phyloP scores from a whole-genome alignment of 1,140 invertebrate species.

The Cryptotermes secundus region DNA sequence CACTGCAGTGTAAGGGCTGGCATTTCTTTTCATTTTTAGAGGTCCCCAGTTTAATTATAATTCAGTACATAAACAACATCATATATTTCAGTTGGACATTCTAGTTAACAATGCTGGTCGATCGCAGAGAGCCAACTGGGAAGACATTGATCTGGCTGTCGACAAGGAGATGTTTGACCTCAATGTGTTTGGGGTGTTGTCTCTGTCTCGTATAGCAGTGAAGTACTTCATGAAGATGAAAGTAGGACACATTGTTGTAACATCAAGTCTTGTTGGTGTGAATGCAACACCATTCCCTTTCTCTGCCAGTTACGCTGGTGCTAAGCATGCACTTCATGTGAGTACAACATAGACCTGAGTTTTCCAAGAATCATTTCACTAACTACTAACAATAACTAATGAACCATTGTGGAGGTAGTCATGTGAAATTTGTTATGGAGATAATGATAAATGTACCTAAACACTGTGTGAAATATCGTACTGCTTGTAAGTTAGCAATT shows the following conservation, averaged over 20 bases:
- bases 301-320: conserved; percentile 75
- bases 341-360: conserved; percentile 38
- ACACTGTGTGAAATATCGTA: too few relatives aligned
- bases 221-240: conserved; percentile 61
- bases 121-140: conserved; percentile 76
- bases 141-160: conserved; percentile 70
- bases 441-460: too few relatives aligned
- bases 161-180: conserved; percentile 78
- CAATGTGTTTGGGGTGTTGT: conserved; percentile 76
- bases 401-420: too few relatives aligned
- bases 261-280: conserved; percentile 72
- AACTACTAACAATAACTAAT: conserved; percentile 23
- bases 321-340: conserved; percentile 82
- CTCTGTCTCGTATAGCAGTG: conserved; percentile 67
- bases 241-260: conserved; percentile 69
- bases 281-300: conserved; percentile 55
- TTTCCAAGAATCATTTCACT: conserved; percentile 21
- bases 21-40: too few relatives aligned
- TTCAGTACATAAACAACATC: background rate
- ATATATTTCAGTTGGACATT: conserved; percentile 63
- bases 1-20: too few relatives aligned
- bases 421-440: too few relatives aligned
- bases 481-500: too few relatives aligned
- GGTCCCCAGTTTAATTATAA: too few relatives aligned
- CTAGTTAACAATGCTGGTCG: conserved; percentile 83